Conservation (phyloP, 2,797 vertebrate genomes). For the Neosalanx taihuensis region DNA sequence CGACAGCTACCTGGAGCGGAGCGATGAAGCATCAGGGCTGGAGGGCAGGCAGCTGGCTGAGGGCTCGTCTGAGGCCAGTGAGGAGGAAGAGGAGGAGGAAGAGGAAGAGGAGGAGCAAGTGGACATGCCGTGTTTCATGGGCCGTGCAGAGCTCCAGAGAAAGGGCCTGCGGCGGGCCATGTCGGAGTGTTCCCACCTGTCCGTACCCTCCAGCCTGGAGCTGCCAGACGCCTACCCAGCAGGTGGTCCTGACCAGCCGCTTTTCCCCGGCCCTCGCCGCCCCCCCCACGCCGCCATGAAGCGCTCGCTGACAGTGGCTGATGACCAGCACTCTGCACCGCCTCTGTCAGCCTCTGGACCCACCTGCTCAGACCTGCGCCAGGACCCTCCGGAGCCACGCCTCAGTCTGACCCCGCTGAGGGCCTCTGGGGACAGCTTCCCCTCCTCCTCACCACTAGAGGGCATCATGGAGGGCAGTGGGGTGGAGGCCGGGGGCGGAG, state of each 20-base stretch:
- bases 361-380: conserved; percentile 61
- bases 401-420: conserved; percentile 48
- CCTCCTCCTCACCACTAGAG: conserved; percentile 67
- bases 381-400: conserved; percentile 41
- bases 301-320: conserved; percentile 83
- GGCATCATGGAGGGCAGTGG: conserved; percentile 62
- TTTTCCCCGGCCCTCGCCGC: conserved; percentile 62
- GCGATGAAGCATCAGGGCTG: conserved; percentile 13
- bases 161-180: conserved; percentile 91
- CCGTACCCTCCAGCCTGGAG: conserved; percentile 82
- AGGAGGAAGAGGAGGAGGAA: conserved; percentile 65
- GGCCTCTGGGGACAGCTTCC: conserved; percentile 42
- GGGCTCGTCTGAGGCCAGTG: conserved; percentile 71
- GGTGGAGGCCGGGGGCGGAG: conserved; percentile 56
- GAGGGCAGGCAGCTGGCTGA: conserved; percentile 40
- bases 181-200: conserved; percentile 92
- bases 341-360: conserved; percentile 61
- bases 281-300: conserved; percentile 70
- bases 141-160: conserved; percentile 80
- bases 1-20: conserved; percentile 53
- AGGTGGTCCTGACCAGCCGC: conserved; percentile 57
- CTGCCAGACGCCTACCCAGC: conserved; percentile 88
- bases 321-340: conserved; percentile 74
- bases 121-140: conserved; percentile 67
- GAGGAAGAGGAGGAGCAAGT: conserved; percentile 57